Percentiles rank a stretch among this genome's conserved stretches.
phyloP scores from a whole-genome alignment of 1,140 invertebrate genomes.

The Drosophila pachea region DNA sequence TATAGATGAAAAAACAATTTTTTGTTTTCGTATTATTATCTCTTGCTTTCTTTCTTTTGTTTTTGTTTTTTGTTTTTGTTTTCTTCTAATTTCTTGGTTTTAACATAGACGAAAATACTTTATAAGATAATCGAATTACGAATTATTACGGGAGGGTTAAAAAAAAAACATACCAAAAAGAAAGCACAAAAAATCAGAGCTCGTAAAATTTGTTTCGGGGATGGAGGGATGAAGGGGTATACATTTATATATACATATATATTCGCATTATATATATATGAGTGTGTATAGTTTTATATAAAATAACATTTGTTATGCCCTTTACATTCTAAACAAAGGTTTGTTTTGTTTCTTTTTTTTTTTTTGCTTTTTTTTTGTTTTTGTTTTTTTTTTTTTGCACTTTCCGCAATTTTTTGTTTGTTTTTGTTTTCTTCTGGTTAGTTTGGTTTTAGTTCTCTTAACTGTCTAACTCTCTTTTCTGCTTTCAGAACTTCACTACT shows the following conservation, averaged over 20 bases:
- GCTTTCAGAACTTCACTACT: conserved; percentile 45
- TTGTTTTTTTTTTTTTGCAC: conserved; percentile 1
- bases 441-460: too few species aligned
- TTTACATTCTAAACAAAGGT: conserved; percentile 37
- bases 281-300: conserved; percentile 58
- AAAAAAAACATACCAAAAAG: conserved; percentile 19
- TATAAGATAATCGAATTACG: conserved; percentile 66
- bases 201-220: conserved; percentile 5
- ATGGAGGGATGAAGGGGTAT: conserved; percentile 37
- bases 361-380: conserved; percentile 27
- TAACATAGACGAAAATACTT: conserved; percentile 60
- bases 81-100: conserved; percentile 1
- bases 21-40: not conserved
- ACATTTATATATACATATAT: conserved; percentile 42
- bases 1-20: conserved; percentile 54
- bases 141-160: conserved; percentile 28
- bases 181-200: conserved; percentile 11
- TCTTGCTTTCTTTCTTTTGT: too few species aligned
- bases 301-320: conserved; percentile 65
- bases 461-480: conserved; percentile 5
- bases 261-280: conserved; percentile 19
- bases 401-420: conserved; percentile 28
- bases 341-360: conserved; percentile 23
- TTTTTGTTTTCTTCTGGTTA: conserved; percentile 17
- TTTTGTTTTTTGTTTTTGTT: too few species aligned